Evolutionary conservation across 2,888 invertebrate genomes (phyloP), one percentile per base, ranked within the genome.

Genomic region (Amiota minor): DNA sequence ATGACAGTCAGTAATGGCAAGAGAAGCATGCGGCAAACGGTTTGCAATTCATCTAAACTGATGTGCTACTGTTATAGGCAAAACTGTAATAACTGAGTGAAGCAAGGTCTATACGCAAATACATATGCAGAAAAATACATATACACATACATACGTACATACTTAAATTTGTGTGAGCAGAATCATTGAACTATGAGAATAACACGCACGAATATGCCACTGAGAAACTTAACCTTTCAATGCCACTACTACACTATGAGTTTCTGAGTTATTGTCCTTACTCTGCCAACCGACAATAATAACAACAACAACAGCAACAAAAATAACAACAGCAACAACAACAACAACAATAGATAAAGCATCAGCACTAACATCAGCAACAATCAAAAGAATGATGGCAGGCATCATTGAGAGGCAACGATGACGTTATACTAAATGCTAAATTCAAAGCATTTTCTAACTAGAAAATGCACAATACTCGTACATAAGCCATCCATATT

Each of bases 401-500:
- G 35, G 35, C 35, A 35, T 2, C 35, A 35, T 35, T 35, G 35
- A 35, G 6, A 2, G 35, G 6, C 35, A 71, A 78, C 72, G 74
- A 73, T 75, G 73, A 68, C 77, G 80, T 79, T 79, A 74, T 76
- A n/a, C n/a, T n/a, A 49, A 67, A 50, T 71, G 64, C 49, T 49
- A 14, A 16, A 49, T 53, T 65, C 47, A 65, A 61, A 70, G 68
- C 74, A 72, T 74, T 76, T 76, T 67, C 14, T 11, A 49, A 49
- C 20, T 67, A 20, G 20, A 47, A 67, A 49, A 11, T 67, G 64
- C 46, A 64, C 45, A 64, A 46, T n/a, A n/a, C n/a, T n/a, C n/a
- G n/a, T n/a, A 45, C 64, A 61, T 35, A 35, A 35, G 47, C 61
- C 3, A 45, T 14, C 9, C 49, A 49, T 35, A 49, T 46, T 49